phyloP scores from a whole-genome alignment of 2,113 vertebrate genomes.

The Himantopus leucocephalus region DNA sequence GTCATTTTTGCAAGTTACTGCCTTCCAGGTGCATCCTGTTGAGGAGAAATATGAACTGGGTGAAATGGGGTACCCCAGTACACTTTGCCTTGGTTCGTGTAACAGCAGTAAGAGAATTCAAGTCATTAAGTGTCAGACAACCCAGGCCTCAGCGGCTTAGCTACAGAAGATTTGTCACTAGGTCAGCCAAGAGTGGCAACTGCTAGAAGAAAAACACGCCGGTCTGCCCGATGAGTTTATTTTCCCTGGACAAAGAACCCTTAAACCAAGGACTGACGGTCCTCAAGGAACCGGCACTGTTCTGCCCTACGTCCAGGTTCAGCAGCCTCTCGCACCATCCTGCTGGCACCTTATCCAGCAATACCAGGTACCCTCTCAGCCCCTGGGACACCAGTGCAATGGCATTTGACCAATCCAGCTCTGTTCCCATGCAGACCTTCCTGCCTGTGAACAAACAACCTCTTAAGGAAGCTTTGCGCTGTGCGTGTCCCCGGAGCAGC shows the following conservation, averaged over 20 bases:
- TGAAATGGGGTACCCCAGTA: neutral
- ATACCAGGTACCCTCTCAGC: neutral
- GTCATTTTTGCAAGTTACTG: neutral
- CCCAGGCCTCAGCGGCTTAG: neutral
- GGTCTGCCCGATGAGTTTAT: neutral
- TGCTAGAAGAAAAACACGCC: neutral
- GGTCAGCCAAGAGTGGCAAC: neutral
- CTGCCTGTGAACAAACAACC: neutral
- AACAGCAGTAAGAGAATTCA: neutral
- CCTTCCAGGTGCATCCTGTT: neutral
- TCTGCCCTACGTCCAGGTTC: neutral
- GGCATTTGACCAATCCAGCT: neutral
- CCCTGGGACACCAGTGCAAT: neutral
- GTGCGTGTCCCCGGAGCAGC: neutral
- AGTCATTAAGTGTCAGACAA: neutral
- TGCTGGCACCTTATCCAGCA: neutral
- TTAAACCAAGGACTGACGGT: neutral
- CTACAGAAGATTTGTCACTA: neutral
- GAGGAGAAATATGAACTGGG: neutral
- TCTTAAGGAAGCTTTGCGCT: neutral
- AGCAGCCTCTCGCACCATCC: neutral
- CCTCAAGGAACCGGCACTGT: fast-evolving
- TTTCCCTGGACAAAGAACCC: neutral
- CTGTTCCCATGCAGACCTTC: neutral
- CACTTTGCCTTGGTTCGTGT: neutral